These are phyloP conservation scores for Motacilla tschutschensis DNA, from an alignment of 2,113 vertebrate species.

Conservation along the genomic window DNA sequence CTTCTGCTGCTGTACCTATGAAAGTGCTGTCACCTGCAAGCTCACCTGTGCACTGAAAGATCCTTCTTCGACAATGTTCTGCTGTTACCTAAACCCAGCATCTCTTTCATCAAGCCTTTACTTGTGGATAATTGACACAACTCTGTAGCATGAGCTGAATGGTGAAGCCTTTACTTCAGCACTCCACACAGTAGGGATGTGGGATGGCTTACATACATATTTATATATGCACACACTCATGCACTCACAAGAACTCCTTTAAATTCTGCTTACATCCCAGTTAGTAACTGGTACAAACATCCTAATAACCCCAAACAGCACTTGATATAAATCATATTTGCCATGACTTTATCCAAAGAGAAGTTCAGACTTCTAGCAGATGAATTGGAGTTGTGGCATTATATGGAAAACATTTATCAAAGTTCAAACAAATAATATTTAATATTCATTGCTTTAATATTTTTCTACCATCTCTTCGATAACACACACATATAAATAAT, in stretches of 20 bases:
- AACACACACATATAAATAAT: background rate
- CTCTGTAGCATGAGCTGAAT: background rate
- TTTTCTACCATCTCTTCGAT: conserved; percentile 31
- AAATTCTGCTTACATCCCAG: background rate
- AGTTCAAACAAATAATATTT: conserved; percentile 38
- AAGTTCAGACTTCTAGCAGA: conserved; percentile 7
- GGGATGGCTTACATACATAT: background rate
- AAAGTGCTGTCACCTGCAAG: background rate
- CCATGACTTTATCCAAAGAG: background rate
- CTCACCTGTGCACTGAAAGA: background rate
- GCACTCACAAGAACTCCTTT: background rate
- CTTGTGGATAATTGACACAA: background rate
- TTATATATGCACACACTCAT: background rate
- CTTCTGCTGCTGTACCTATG: background rate
- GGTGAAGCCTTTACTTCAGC: background rate
- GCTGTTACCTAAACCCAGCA: background rate
- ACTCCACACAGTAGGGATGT: background rate
- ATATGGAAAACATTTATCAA: conserved; percentile 43
- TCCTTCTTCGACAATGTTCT: background rate
- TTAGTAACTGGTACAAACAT: background rate
- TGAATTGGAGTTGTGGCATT: background rate
- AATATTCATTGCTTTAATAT: conserved; percentile 53
- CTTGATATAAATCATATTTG: background rate
- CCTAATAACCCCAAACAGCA: background rate
- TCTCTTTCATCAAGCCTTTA: background rate